A percentile compares a stretch with the other conserved stretches of the same genome.
These are phyloP conservation scores for Sandelia bainsii DNA, from an alignment of 2,797 vertebrate genomes.

Conservation along the genomic window DNA sequence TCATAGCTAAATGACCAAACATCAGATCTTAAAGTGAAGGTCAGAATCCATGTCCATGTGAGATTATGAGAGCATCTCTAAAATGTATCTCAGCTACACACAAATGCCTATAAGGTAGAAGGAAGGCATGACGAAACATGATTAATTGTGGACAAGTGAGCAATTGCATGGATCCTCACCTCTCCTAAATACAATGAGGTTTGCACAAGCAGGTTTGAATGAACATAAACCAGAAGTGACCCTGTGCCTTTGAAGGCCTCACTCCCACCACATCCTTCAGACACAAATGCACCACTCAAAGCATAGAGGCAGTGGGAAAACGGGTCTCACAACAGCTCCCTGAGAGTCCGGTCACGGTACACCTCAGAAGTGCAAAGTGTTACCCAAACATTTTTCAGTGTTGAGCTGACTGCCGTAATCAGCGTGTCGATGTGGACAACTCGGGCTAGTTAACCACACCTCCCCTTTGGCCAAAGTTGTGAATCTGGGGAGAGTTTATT, in stretches of 20 bases:
- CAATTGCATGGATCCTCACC: slow-evolving; percentile 41
- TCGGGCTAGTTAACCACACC: slow-evolving; percentile 27
- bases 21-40: slow-evolving; percentile 36
- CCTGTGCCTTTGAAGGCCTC: slow-evolving; percentile 51
- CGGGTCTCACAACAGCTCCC: slow-evolving; percentile 43
- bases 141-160: slow-evolving; percentile 51
- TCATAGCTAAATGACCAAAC: slow-evolving; percentile 31
- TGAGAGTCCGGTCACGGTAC: slow-evolving; percentile 38
- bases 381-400: slow-evolving; percentile 60
- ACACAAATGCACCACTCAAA: slow-evolving; percentile 28
- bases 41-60: slow-evolving; percentile 17
- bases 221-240: slow-evolving; percentile 79
- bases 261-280: slow-evolving; percentile 73
- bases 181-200: slow-evolving; percentile 53
- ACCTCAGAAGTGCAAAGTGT: slow-evolving; percentile 54
- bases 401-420: slow-evolving; percentile 32
- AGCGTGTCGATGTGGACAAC: slow-evolving; percentile 42
- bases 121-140: slow-evolving; percentile 40
- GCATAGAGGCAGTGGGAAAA: slow-evolving; percentile 54
- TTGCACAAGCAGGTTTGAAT: slow-evolving; percentile 49
- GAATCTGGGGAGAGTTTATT: slow-evolving; percentile 66
- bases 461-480: slow-evolving; percentile 13
- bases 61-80: slow-evolving; percentile 16
- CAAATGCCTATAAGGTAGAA: slow-evolving; percentile 14
- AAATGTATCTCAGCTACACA: slow-evolving; percentile 32